A percentile compares a stretch with the other conserved stretches of the same genome.
phyloP scores from a whole-genome alignment of 2,797 vertebrate species.

The Loris lydekkerianus region DNA sequence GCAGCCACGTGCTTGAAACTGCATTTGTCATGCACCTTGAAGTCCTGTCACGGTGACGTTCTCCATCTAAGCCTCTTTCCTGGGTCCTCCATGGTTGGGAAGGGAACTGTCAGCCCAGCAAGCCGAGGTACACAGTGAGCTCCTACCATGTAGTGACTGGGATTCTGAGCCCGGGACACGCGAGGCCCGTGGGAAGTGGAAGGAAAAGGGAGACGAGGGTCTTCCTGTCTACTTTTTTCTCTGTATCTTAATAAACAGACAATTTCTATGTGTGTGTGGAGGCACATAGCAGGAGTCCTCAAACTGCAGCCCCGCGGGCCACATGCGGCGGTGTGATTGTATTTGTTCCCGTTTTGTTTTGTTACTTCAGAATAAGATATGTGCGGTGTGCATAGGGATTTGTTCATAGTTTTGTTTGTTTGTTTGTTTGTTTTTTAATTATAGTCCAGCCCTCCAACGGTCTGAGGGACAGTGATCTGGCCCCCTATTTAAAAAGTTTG shows the following conservation, averaged over 20 bases:
- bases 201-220: not conserved
- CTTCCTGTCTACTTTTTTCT: not conserved
- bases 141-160: not conserved
- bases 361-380: too few relatives aligned
- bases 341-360: too few relatives aligned
- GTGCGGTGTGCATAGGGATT: too few relatives aligned
- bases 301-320: too few relatives aligned
- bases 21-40: not conserved
- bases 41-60: not conserved
- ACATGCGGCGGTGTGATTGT: too few relatives aligned
- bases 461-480: too few relatives aligned
- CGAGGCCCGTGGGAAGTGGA: not conserved
- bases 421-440: too few relatives aligned
- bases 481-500: too few relatives aligned
- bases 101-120: not conserved
- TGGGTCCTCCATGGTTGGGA: not conserved
- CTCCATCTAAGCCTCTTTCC: not conserved
- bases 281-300: too few relatives aligned
- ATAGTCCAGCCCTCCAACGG: too few relatives aligned
- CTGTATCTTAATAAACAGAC: conserved; percentile 3
- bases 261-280: not conserved
- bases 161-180: not conserved
- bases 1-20: not conserved
- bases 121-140: not conserved
- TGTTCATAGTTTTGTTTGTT: too few relatives aligned